Percentiles rank a stretch among this genome's conserved stretches.
phyloP scores from a whole-genome alignment of 1,140 invertebrate species.

The Cecropterus lyciades region DNA sequence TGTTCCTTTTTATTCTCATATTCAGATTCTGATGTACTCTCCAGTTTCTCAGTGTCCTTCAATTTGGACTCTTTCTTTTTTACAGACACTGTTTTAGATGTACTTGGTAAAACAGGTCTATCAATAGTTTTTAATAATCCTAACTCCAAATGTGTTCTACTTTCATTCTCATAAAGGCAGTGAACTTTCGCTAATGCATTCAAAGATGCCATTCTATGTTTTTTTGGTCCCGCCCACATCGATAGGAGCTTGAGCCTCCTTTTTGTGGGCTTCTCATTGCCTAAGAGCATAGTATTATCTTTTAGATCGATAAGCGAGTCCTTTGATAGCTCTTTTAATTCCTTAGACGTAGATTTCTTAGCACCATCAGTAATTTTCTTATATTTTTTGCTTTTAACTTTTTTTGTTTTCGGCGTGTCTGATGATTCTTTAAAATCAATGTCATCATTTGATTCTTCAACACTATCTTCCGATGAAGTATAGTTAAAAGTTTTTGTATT shows the following conservation, averaged over 20 bases:
- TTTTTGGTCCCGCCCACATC: constrained; percentile 88
- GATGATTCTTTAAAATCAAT: constrained; percentile 74
- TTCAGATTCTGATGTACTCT: constrained; percentile 80
- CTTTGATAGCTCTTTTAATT: constrained; percentile 77
- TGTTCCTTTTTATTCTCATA: constrained; percentile 77
- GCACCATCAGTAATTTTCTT: constrained; percentile 68
- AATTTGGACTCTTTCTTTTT: constrained; percentile 76
- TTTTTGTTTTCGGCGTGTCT: constrained; percentile 62
- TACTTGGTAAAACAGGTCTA: constrained; percentile 65
- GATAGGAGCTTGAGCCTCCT: constrained; percentile 75
- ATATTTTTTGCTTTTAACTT: constrained; percentile 71
- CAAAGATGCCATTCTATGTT: constrained; percentile 93
- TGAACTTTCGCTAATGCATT: constrained; percentile 97
- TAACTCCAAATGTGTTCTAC: constrained; percentile 87
- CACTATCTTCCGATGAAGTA: constrained; percentile 75
- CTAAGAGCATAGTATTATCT: constrained; percentile 61
- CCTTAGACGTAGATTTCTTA: constrained; percentile 71
- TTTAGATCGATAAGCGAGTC: constrained; percentile 76
- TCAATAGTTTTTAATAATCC: constrained; percentile 82
- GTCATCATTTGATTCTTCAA: constrained; percentile 76
- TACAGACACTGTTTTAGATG: constrained; percentile 56
- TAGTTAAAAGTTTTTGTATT: constrained; percentile 69
- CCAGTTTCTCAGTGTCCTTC: constrained; percentile 71
- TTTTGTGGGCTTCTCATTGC: constrained; percentile 76
- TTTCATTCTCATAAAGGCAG: constrained; percentile 95